A percentile compares a stretch with the other conserved stretches of the same genome.
phyloP scores from a whole-genome alignment of 2,113 vertebrate genomes.

The Laticauda laticaudata region DNA sequence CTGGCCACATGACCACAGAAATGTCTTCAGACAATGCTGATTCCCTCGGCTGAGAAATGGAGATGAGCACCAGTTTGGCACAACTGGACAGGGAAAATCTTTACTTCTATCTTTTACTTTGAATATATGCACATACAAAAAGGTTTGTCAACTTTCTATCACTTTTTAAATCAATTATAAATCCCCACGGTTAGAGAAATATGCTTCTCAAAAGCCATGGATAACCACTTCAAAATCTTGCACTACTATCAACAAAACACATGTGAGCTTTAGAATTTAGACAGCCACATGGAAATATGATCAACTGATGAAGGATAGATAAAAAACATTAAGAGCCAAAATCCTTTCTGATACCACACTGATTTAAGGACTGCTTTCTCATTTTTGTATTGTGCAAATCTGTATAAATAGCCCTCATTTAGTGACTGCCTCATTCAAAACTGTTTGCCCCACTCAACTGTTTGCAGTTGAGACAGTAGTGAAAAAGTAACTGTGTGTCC shows the following conservation, averaged over 20 bases:
- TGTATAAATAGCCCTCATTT: background rate
- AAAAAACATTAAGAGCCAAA: background rate
- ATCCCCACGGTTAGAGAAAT: constrained; percentile 58
- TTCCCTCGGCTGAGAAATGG: background rate
- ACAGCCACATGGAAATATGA: constrained; percentile 29
- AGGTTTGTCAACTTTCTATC: constrained; percentile 20
- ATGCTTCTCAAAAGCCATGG: constrained; percentile 56
- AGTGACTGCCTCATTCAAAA: background rate
- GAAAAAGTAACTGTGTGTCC: background rate
- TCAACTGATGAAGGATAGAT: constrained; percentile 43
- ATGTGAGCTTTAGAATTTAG: constrained; percentile 44
- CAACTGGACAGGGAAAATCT: background rate
- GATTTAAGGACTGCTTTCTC: background rate
- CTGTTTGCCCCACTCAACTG: too few relatives aligned
- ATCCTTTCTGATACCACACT: background rate
- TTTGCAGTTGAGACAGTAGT: background rate
- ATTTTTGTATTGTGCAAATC: background rate
- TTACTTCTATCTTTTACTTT: background rate
- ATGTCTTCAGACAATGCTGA: background rate
- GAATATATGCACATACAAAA: background rate
- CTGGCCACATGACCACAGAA: background rate
- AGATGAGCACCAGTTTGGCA: background rate
- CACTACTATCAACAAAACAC: constrained; percentile 58
- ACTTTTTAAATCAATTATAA: constrained; percentile 63
- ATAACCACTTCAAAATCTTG: constrained; percentile 60